Percentiles rank a stretch among this genome's conserved stretches.
These are phyloP conservation scores for Balearica regulorum DNA, from an alignment of 2,797 vertebrate species.

Conservation along the genomic window DNA sequence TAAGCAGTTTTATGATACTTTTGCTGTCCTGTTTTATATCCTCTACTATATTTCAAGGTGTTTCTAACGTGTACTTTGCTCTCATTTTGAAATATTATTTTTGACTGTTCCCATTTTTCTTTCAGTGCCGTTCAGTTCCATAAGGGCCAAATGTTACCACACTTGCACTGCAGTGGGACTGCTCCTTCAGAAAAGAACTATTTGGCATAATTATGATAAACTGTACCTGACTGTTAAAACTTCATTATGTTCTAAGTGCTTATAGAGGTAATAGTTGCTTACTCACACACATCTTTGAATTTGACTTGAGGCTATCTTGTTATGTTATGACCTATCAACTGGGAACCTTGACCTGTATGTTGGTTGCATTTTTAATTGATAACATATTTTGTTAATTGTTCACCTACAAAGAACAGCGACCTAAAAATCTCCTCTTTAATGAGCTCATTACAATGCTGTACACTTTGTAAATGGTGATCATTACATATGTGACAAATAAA, in stretches of 20 bases:
- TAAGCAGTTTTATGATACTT: not conserved
- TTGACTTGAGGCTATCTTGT: constrained; percentile 47
- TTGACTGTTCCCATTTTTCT: constrained; percentile 60
- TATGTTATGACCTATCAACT: constrained; percentile 4
- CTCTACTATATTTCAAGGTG: constrained; percentile 38
- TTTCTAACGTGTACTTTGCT: constrained; percentile 46
- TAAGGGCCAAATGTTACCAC: constrained; percentile 13
- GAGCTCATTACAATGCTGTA: constrained; percentile 63
- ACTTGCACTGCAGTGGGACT: constrained; percentile 14
- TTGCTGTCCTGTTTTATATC: constrained; percentile 46
- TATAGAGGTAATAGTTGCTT: constrained; percentile 43
- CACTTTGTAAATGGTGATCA: not conserved
- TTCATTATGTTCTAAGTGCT: constrained; percentile 20
- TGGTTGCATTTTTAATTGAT: constrained; percentile 50
- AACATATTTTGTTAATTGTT: constrained; percentile 65
- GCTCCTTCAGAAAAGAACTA: not conserved
- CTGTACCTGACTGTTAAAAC: not conserved
- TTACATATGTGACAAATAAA: constrained; percentile 11
- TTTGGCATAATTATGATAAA: constrained; percentile 43
- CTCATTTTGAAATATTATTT: constrained; percentile 60
- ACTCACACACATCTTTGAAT: constrained; percentile 45
- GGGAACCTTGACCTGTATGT: constrained; percentile 31
- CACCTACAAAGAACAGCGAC: constrained; percentile 31
- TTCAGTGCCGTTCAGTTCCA: not conserved
- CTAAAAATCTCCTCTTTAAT: constrained; percentile 46